phyloP scores from a whole-genome alignment of 2,797 vertebrate genomes.

The Steatocranus sp. region DNA sequence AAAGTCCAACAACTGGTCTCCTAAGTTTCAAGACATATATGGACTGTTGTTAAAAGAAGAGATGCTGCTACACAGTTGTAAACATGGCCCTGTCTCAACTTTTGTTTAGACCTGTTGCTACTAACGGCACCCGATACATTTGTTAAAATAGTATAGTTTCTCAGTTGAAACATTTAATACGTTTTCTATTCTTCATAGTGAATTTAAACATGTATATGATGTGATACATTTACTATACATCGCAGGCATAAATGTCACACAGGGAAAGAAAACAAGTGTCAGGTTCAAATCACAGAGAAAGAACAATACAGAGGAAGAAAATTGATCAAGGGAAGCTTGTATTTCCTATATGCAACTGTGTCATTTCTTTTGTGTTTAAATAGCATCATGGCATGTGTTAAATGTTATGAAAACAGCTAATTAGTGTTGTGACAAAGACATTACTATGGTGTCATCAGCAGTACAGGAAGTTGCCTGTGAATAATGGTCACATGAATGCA shows the following conservation, averaged over 20 bases:
- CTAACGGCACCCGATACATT: not conserved
- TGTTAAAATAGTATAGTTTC: not conserved
- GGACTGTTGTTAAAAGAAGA: not conserved
- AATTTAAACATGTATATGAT: not conserved
- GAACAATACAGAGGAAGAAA: slow-evolving; percentile 16
- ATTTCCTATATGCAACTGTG: not conserved
- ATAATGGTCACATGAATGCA: not conserved
- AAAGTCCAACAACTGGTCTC: not conserved
- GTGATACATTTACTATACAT: not conserved
- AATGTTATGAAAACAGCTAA: not conserved
- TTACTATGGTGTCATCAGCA: not conserved
- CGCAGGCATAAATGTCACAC: not conserved
- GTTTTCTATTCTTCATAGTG: not conserved
- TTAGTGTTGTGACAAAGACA: not conserved
- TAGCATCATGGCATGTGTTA: not conserved
- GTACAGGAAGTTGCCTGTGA: not conserved
- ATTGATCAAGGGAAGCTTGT: not conserved
- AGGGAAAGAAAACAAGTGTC: not conserved
- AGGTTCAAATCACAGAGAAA: not conserved
- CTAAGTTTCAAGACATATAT: not conserved
- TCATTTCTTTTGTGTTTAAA: not conserved
- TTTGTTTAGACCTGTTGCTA: not conserved
- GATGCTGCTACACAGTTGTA: not conserved
- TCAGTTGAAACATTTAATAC: not conserved
- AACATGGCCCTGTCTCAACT: not conserved